Percentiles rank a stretch among this genome's conserved stretches.
Conservation (phyloP, 2,113 vertebrate genomes). For the Leptocoma aspasia region DNA sequence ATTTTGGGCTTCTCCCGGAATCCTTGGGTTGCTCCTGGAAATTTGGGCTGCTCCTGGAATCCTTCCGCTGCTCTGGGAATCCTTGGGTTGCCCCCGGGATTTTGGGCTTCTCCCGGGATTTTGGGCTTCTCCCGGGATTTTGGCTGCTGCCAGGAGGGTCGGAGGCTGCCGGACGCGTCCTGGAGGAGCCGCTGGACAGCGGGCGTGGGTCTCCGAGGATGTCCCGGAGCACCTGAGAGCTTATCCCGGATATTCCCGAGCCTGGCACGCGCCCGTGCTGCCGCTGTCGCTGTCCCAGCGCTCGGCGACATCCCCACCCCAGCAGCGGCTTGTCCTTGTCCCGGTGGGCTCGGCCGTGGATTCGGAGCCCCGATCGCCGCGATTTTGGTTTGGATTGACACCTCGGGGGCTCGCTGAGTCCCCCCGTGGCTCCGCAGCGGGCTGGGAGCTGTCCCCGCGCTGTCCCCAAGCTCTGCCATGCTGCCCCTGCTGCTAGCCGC, state of each 20-base stretch:
- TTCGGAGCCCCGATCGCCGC: neutral
- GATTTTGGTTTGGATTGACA: neutral
- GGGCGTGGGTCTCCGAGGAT: no score
- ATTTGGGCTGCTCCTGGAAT: neutral
- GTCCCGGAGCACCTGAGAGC: no score
- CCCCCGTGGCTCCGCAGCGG: neutral
- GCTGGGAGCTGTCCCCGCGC: neutral
- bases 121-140: neutral
- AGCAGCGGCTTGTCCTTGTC: neutral
- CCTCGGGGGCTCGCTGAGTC: neutral
- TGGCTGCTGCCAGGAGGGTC: neutral
- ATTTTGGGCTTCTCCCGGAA: no score
- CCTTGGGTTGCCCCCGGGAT: neutral
- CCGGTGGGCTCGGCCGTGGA: neutral
- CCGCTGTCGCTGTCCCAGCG: neutral
- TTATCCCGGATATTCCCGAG: neutral
- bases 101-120: neutral
- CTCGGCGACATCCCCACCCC: neutral
- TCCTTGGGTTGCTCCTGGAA: neutral
- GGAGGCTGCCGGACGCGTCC: neutral
- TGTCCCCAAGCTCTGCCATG: neutral
- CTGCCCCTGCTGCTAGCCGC: no score
- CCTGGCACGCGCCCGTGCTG: neutral
- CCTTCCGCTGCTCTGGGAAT: no score
- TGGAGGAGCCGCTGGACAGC: neutral